Conservation (phyloP, 2,797 vertebrate species). For the Ciconia nigra region DNA sequence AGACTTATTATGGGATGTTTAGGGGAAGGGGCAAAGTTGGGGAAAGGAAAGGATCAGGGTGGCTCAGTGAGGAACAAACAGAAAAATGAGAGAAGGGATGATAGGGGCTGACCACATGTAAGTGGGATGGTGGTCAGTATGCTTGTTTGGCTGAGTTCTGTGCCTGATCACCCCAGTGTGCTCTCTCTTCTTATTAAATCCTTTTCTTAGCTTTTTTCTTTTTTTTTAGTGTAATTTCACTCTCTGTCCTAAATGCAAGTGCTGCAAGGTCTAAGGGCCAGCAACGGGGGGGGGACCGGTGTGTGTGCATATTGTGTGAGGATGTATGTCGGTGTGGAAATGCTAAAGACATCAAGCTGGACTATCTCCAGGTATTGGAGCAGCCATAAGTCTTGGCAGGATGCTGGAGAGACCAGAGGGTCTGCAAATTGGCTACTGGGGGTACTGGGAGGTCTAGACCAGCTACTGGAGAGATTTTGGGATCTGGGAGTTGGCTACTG, state of each 20-base stretch:
- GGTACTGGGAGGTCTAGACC: neutral
- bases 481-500: neutral
- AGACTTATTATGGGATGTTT: neutral
- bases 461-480: neutral
- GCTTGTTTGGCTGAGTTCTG: neutral
- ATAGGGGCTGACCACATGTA: fast-evolving
- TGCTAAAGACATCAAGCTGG: neutral
- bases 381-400: fast-evolving
- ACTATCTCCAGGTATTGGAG: neutral
- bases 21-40: neutral
- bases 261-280: neutral
- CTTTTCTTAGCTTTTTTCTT: neutral
- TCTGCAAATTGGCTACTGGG: neutral
- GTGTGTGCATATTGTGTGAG: neutral
- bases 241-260: neutral
- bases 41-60: neutral
- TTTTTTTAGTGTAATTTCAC: neutral
- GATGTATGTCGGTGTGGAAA: neutral
- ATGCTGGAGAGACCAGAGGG: neutral
- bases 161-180: neutral
- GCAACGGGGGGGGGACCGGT: neutral
- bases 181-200: neutral
- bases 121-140: neutral
- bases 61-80: neutral
- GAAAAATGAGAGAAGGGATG: neutral